These are phyloP conservation scores for Linepithema humile DNA, from an alignment of 1,140 invertebrate species.

Conservation along the genomic window DNA sequence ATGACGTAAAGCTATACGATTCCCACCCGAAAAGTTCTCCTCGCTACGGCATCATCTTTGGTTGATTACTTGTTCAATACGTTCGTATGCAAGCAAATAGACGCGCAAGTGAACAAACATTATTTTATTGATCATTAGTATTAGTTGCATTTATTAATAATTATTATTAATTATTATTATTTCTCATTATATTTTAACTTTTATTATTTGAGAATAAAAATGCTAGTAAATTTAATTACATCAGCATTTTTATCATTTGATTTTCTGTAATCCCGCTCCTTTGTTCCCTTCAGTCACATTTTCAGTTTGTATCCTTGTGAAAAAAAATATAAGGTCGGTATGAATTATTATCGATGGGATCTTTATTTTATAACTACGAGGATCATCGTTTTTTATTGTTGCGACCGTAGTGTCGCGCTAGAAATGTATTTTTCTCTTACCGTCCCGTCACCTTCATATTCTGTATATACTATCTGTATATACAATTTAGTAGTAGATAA, in stretches of 20 bases:
- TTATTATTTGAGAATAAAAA: conserved; percentile 83
- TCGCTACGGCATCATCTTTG: conserved; percentile 33
- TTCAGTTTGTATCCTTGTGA: conserved; percentile 14
- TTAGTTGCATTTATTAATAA: conserved; percentile 73
- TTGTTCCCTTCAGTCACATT: conserved; percentile 6
- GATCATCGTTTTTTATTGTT: conserved; percentile 7
- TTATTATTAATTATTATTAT: conserved; percentile 79
- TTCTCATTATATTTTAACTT: conserved; percentile 82
- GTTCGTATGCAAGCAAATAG: conserved; percentile 4
- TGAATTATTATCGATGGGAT: not conserved
- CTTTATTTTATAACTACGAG: not conserved
- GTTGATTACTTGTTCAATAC: conserved; percentile 32
- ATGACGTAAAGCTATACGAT: conserved; percentile 4
- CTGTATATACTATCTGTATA: conserved; percentile 61
- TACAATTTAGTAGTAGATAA: conserved; percentile 33
- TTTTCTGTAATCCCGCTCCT: conserved; percentile 63
- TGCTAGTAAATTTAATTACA: conserved; percentile 78
- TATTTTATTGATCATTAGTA: conserved; percentile 66
- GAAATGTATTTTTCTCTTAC: conserved; percentile 57
- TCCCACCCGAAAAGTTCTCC: conserved; percentile 27
- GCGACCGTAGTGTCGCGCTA: not conserved
- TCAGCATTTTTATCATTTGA: conserved; percentile 69
- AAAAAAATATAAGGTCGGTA: not conserved
- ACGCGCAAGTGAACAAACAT: conserved; percentile 27
- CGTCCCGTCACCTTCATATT: conserved; percentile 58